phyloP scores from a whole-genome alignment of 53 echinoderm and acorn worm species.

The Pentamera pediparva region DNA sequence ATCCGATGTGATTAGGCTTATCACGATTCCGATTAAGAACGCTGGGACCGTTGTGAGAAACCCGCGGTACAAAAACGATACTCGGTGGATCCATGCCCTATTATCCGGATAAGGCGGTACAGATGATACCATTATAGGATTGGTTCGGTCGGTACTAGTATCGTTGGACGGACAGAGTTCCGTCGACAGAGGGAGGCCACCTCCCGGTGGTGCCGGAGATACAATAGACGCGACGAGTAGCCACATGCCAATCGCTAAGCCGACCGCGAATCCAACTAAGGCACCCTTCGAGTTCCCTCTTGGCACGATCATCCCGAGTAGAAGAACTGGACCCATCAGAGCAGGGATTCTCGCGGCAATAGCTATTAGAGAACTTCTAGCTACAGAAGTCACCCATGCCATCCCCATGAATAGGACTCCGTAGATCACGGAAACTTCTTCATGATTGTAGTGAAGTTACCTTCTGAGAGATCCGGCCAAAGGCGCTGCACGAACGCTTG shows the following conservation, averaged over 20 bases:
- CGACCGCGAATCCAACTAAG: not conserved
- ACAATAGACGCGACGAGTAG: not conserved
- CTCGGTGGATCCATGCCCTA: too few relatives aligned
- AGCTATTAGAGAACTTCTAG: not conserved
- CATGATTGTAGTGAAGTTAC: not conserved
- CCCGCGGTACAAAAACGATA: too few relatives aligned
- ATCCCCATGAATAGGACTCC: not conserved
- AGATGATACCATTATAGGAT: too few relatives aligned
- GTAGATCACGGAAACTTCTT: not conserved
- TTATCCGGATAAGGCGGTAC: too few relatives aligned
- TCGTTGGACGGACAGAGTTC: not conserved
- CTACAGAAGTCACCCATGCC: not conserved
- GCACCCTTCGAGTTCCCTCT: conserved; percentile 7
- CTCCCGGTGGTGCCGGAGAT: too few relatives aligned
- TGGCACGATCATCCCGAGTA: not conserved
- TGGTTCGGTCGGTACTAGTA: too few relatives aligned
- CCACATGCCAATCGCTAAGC: not conserved
- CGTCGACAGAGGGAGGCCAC: too few relatives aligned
- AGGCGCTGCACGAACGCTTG: not conserved
- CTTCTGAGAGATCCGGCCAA: not conserved
- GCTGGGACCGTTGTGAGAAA: too few relatives aligned
- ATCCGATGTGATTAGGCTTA: too few relatives aligned
- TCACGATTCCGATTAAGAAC: too few relatives aligned
- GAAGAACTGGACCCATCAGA: not conserved
- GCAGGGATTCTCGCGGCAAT: not conserved